Evolutionary conservation across 2,113 vertebrate genomes (phyloP).

Genomic region (Fregetta grallaria): DNA sequence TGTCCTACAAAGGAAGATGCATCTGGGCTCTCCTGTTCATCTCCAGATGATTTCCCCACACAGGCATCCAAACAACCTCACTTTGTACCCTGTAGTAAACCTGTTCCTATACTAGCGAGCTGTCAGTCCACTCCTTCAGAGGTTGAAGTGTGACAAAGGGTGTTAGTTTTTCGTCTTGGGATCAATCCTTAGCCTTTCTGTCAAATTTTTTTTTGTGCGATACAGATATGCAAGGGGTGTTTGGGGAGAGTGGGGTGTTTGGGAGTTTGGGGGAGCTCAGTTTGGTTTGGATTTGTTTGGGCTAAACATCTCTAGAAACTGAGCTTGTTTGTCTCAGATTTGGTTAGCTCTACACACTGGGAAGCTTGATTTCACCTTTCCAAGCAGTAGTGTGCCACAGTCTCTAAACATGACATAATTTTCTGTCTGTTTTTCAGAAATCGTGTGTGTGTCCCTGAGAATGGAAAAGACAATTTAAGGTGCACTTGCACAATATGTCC

Average conservation of each 20-base stretch:
- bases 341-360: neutral
- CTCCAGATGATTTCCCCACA: neutral
- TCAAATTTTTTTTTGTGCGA: neutral
- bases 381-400: neutral
- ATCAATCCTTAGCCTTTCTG: neutral
- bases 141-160: neutral
- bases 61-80: neutral
- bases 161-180: neutral
- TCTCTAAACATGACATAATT: neutral
- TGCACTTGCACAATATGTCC: slow-evolving; percentile 51
- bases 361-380: neutral
- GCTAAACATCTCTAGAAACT: neutral
- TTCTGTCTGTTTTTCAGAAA: slow-evolving; percentile 49
- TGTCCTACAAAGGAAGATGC: neutral
- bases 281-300: neutral
- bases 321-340: neutral
- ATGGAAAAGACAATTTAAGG: neutral
- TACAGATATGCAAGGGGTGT: neutral
- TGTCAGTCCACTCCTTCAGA: neutral
- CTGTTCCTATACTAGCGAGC: neutral
- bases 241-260: neutral
- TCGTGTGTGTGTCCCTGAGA: slow-evolving; percentile 14
- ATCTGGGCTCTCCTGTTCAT: neutral
- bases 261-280: neutral
- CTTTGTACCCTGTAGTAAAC: neutral